These are phyloP conservation scores for Beroe ovata DNA, from an alignment of 37 sponge, comb jelly and placozoan genomes.

Conservation along the genomic window DNA sequence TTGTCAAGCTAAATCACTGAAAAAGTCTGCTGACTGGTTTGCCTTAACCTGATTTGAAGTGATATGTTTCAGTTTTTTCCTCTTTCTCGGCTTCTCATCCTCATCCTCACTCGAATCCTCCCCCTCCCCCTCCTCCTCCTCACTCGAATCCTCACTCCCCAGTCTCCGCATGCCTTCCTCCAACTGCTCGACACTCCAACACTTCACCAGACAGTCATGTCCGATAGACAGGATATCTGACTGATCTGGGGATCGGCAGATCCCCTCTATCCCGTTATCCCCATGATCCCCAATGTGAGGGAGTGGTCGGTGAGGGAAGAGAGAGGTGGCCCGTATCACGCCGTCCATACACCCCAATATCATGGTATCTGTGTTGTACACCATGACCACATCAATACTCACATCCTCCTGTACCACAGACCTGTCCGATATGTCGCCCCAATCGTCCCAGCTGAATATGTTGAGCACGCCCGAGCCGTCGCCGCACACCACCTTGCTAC, in stretches of 20 bases:
- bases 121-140: slow-evolving; percentile 61
- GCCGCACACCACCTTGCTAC: slow-evolving; percentile 85
- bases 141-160: background rate
- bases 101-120: slow-evolving; percentile 59
- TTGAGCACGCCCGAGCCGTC: slow-evolving; percentile 84
- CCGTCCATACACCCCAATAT: slow-evolving; percentile 91
- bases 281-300: slow-evolving; percentile 51
- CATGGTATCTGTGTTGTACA: slow-evolving; percentile 72
- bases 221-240: background rate
- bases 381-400: slow-evolving; percentile 72
- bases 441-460: slow-evolving; percentile 84
- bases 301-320: slow-evolving; percentile 57
- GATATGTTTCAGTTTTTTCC: slow-evolving; percentile 29
- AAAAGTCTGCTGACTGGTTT: slow-evolving; percentile 70
- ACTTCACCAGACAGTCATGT: slow-evolving; percentile 9
- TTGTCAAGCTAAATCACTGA: slow-evolving; percentile 76
- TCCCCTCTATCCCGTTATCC: slow-evolving; percentile 2
- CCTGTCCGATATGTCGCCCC: slow-evolving; percentile 89
- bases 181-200: slow-evolving; percentile 9
- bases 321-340: slow-evolving; percentile 71
- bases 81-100: slow-evolving; percentile 48
- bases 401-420: slow-evolving; percentile 36
- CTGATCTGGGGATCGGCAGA: slow-evolving; percentile 24
- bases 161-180: slow-evolving; percentile 5
- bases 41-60: background rate